Evolutionary conservation across 2,888 invertebrate genomes (phyloP).

Genomic region (Muscina levida): DNA sequence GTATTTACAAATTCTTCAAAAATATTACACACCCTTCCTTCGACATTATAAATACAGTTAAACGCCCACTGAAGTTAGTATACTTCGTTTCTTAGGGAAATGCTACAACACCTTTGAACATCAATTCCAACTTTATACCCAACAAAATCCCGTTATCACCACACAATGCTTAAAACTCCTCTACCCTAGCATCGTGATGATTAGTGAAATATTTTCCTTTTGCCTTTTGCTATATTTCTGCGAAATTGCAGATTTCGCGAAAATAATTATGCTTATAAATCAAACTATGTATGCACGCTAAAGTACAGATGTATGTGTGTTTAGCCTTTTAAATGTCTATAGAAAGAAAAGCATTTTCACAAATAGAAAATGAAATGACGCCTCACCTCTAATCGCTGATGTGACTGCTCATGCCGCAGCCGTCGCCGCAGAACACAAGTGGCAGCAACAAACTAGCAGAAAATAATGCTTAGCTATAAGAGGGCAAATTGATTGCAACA

Average conservation of each 20-base stretch:
- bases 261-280: conserved; percentile 65
- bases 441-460: conserved; percentile 11
- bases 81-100: too few relatives aligned
- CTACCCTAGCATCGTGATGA: not conserved
- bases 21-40: too few relatives aligned
- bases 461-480: not conserved
- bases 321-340: conserved; percentile 32
- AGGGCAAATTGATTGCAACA: conserved; percentile 44
- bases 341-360: conserved; percentile 35
- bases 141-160: too few relatives aligned
- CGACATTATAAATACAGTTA: too few relatives aligned
- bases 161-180: conserved; percentile 14
- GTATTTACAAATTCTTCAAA: too few relatives aligned
- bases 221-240: conserved; percentile 27
- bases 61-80: too few relatives aligned
- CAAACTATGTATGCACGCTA: conserved; percentile 20
- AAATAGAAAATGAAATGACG: conserved; percentile 43
- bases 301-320: conserved; percentile 12
- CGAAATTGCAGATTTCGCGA: conserved; percentile 55
- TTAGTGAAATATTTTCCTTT: conserved; percentile 27
- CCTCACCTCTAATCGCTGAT: conserved; percentile 48
- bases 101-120: too few relatives aligned
- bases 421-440: not conserved
- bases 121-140: too few relatives aligned
- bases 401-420: not conserved